phyloP scores from a whole-genome alignment of 2,113 vertebrate genomes.

The Ceuthmochares aereus region DNA sequence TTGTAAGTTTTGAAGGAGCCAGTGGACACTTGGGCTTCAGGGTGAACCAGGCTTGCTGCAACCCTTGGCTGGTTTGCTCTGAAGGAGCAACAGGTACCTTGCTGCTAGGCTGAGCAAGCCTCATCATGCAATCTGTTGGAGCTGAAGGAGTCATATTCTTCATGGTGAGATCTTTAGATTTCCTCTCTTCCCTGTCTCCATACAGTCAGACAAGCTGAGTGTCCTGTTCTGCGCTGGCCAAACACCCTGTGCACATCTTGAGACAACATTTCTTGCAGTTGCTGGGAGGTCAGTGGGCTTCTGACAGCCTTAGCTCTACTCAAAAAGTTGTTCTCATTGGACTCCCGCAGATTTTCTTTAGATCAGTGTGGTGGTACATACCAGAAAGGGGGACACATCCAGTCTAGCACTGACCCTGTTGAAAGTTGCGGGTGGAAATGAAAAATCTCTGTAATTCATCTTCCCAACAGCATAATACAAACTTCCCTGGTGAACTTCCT shows the following conservation, averaged over 20 bases:
- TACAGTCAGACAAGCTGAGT: not conserved
- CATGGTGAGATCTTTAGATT: not conserved
- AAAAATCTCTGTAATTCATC: not conserved
- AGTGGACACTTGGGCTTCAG: too few species aligned
- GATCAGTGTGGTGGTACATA: not conserved
- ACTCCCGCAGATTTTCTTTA: not conserved
- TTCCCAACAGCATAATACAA: not conserved
- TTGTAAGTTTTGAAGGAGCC: not conserved
- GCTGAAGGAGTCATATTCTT: not conserved
- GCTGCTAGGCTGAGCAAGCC: not conserved
- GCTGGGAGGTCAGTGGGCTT: not conserved
- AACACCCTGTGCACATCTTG: fast-evolving
- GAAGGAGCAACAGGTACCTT: not conserved
- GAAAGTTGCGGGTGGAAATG: not conserved
- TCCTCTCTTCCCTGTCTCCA: not conserved
- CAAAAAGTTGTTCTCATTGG: not conserved
- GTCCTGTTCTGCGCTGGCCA: not conserved
- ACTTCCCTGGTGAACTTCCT: not conserved
- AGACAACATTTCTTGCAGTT: not conserved
- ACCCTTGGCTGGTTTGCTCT: not conserved
- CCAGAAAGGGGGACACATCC: not conserved
- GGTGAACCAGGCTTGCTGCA: fast-evolving
- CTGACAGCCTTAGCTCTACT: not conserved
- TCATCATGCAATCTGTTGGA: not conserved
- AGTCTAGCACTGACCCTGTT: not conserved